These are phyloP conservation scores for Neosilurus mollespiculum DNA, from an alignment of 2,797 vertebrate species.

Conservation along the genomic window DNA sequence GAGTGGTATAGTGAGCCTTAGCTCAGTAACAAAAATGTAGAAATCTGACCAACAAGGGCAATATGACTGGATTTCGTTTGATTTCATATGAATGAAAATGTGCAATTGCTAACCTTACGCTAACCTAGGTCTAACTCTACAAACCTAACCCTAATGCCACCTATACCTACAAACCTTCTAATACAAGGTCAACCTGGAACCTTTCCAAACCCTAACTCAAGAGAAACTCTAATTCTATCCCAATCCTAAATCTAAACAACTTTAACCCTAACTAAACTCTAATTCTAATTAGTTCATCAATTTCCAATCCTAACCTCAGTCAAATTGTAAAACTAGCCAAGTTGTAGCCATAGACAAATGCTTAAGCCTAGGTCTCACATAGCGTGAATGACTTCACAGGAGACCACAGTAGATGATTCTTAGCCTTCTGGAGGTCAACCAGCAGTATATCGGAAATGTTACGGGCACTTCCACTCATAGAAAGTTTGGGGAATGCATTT, in stretches of 20 bases:
- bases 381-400: too few species aligned
- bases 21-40: background rate
- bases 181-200: background rate
- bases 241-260: background rate
- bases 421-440: too few species aligned
- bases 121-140: background rate
- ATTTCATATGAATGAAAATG: background rate
- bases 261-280: background rate
- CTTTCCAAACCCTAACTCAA: background rate
- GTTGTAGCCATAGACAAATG: background rate
- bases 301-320: background rate
- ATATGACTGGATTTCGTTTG: background rate
- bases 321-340: background rate
- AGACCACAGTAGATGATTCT: too few species aligned
- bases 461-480: too few species aligned
- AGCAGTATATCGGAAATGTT: too few species aligned
- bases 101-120: background rate
- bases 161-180: background rate
- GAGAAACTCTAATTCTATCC: background rate
- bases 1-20: background rate
- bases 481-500: too few species aligned
- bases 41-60: background rate
- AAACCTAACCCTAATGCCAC: background rate
- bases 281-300: background rate
- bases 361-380: background rate